Base-by-base conservation (phyloP, 2,113 vertebrate genomes). In the Ceratotherium simum region DNA sequence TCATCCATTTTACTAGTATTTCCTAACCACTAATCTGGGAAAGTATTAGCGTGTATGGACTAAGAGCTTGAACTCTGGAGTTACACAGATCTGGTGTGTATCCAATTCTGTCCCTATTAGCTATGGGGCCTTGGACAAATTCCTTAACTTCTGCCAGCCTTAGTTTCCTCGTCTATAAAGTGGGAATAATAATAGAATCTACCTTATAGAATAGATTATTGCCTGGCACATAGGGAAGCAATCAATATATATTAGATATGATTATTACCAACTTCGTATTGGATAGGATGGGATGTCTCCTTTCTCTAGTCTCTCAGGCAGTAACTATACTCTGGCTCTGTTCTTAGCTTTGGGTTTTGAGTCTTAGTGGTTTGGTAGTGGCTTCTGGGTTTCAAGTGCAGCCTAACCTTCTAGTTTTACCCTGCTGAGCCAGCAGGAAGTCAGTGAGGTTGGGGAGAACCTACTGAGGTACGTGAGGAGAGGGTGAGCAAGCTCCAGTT, bases 301-400 rank as follows among this genome's bases (percentile, higher is more conserved):
- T 82, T 94, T 80, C 25, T 91, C 42, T 56, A 79, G 65, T 89
- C 21, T 94, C 58, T 23, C 64, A 95, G 33, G 48, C 58, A 76
- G 23, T 93, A 65, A 60, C 29, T 88, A 51, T 60, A 83, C 14
- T 36, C 65, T 88, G 87, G 39, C 6, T 92, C 48, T 93, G 21
- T 85, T 97, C 89, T 84, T 73, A 92, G 65, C 33, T 96, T 81
- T 96, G 86, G 56, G 36, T 78, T 96, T 95, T 72, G 80, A 96
- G 81, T 46, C 67, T 97, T 92, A 85, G 95, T 27, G 89, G 83
- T 80, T 95, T 96, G 82, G 72, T 80, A 69, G 87, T 92, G 76
- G 65, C 36, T 98, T 98, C 25, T 92, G 80, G 87, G 16, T 96
- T 96, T 87, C 39, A 72, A 56, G 58, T 95, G 17, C 17, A 96